Base-by-base conservation (phyloP, 2,888 invertebrate genomes). In the Megaustenia siamemsis region DNA sequence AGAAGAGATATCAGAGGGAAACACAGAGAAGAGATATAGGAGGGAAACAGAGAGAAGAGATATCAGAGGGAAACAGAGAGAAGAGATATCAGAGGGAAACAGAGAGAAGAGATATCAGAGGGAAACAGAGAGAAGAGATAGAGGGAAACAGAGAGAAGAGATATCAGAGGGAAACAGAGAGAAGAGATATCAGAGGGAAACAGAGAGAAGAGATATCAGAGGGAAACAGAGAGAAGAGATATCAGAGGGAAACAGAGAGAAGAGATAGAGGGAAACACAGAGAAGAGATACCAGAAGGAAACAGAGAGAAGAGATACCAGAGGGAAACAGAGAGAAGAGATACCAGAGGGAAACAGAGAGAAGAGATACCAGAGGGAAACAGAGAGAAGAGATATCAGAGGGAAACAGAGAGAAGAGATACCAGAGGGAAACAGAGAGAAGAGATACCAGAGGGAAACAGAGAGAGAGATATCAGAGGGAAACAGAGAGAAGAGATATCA, bases 1-100 rank as follows among this genome's bases (percentile, higher is more conserved):
- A 68, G 71, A 43, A 63, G 45, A 56, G 60, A 56, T 43, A 40
- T 28, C 53, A 83, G 60, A 63, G 75, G 63, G 75, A 45, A 73
- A n/a, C n/a, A n/a, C n/a, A n/a, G n/a, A n/a, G n/a, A n/a, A n/a
- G n/a, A n/a, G n/a, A n/a, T n/a, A n/a, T n/a, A n/a, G n/a, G n/a
- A n/a, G n/a, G n/a, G n/a, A n/a, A n/a, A n/a, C n/a, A n/a, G n/a
- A n/a, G n/a, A n/a, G n/a, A n/a, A n/a, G 53, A 1, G n/a, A n/a
- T n/a, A n/a, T n/a, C n/a, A n/a, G n/a, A n/a, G n/a, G n/a, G n/a
- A n/a, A n/a, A n/a, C n/a, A n/a, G n/a, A n/a, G n/a, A n/a, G n/a
- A 21, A 1, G 53, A 1, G 53, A 21, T 10, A 21, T 10, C 15
- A 53, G 53, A 21, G 15, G 21, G 53, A 53, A 21, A 53, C 10